Evolutionary conservation across 2,888 invertebrate species (phyloP).

Genomic region (Aquatica leii): DNA sequence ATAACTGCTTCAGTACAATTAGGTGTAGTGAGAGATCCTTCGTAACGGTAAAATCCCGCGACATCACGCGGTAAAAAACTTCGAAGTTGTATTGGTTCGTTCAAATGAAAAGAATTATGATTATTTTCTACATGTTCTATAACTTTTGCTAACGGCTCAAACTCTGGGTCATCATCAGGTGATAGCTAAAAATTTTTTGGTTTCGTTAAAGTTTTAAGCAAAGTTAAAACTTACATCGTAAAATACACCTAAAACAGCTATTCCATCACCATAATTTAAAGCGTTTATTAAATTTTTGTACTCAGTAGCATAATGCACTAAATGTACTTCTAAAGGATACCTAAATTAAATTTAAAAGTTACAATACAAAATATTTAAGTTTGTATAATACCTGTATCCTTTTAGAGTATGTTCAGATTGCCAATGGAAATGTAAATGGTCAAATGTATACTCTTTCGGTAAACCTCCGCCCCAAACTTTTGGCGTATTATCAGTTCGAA

Average conservation of each 20-base stretch:
- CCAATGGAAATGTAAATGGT: conserved; percentile 87
- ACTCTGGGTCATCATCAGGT: conserved; percentile 55
- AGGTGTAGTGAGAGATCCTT: conserved; percentile 80
- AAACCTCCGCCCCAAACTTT: conserved; percentile 67
- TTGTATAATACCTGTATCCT: conserved; percentile 57
- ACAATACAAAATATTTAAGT: neutral
- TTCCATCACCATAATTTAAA: conserved; percentile 63
- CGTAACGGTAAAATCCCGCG: conserved; percentile 64
- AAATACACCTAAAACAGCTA: conserved; percentile 71
- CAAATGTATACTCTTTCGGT: conserved; percentile 66
- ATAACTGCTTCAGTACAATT: conserved; percentile 76
- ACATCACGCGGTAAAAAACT: conserved; percentile 66
- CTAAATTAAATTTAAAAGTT: conserved; percentile 52
- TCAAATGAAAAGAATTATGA: conserved; percentile 25
- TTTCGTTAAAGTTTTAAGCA: neutral
- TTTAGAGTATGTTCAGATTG: conserved; percentile 83
- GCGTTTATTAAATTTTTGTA: conserved; percentile 65
- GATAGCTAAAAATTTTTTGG: conserved; percentile 49
- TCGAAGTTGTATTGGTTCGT: conserved; percentile 41
- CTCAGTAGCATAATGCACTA: conserved; percentile 69
- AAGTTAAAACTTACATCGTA: conserved; percentile 63
- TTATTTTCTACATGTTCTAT: conserved; percentile 46
- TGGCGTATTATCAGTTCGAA: conserved; percentile 46
- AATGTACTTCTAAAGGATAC: conserved; percentile 70
- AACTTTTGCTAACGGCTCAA: conserved; percentile 51